A percentile compares a stretch with the other conserved stretches of the same genome.
Evolutionary conservation across 2,797 vertebrate genomes (phyloP).

Genomic region (Fratercula arctica): DNA sequence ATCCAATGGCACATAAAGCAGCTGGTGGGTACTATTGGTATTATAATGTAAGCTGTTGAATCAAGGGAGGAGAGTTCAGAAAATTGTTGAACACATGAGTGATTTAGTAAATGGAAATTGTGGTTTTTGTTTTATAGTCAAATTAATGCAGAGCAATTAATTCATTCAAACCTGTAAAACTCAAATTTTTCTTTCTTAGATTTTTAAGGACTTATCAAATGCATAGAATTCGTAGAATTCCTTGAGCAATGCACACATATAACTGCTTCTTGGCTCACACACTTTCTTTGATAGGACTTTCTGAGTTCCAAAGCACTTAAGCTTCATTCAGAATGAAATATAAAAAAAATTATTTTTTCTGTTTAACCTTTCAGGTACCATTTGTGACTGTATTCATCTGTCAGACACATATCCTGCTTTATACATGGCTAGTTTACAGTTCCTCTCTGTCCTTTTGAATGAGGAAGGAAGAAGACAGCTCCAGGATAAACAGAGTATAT

Average conservation of each 20-base stretch:
- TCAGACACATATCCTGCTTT: constrained; percentile 70
- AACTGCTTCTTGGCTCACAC: neutral
- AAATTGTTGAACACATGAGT: neutral
- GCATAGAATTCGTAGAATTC: neutral
- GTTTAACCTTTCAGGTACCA: constrained; percentile 75
- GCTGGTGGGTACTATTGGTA: neutral
- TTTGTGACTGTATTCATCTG: constrained; percentile 81
- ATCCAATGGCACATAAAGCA: neutral
- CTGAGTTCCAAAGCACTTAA: neutral
- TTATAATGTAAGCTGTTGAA: neutral
- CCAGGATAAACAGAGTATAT: neutral
- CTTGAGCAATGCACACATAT: neutral
- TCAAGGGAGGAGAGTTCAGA: neutral
- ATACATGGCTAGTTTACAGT: constrained; percentile 82
- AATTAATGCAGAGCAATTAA: neutral
- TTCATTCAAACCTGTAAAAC: neutral
- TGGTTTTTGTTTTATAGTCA: neutral
- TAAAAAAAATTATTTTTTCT: neutral
- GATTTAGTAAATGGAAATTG: neutral
- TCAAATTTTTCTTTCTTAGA: neutral
- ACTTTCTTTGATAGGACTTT: neutral
- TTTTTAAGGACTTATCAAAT: neutral
- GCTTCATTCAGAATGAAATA: neutral
- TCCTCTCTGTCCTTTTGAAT: constrained; percentile 84
- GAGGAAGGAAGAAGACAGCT: constrained; percentile 81